A percentile compares a stretch with the other conserved stretches of the same genome.
Evolutionary conservation across 2,113 vertebrate species (phyloP).

Genomic region (Baryphthengus martii): DNA sequence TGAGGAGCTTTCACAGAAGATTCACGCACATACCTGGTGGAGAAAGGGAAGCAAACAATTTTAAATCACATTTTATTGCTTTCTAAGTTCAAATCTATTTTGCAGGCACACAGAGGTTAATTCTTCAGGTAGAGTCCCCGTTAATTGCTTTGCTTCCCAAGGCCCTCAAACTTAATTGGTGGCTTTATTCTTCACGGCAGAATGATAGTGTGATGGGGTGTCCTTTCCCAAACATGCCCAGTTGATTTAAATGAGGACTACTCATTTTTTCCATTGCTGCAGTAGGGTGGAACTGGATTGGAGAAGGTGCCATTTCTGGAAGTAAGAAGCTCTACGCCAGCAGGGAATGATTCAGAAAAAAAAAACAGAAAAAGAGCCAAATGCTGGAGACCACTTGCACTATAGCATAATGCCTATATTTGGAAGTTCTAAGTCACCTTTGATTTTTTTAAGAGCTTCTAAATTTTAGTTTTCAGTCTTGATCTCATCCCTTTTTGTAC

Average conservation of each 20-base stretch:
- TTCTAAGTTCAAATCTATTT: neutral
- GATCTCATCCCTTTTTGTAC: neutral
- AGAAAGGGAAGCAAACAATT: neutral
- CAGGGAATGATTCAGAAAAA: constrained; percentile 48
- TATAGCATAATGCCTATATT: constrained; percentile 20
- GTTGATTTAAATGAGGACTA: neutral
- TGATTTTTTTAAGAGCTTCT: constrained; percentile 15
- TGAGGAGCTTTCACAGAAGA: neutral
- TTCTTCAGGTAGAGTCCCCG: neutral
- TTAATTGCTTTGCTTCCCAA: neutral
- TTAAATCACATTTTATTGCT: neutral
- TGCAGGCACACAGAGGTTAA: neutral
- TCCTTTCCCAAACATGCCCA: neutral
- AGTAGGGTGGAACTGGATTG: neutral
- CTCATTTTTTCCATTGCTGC: neutral
- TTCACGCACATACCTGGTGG: accelerated
- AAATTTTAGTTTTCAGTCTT: neutral
- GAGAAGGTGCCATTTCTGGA: constrained; percentile 1
- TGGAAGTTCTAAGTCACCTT: constrained; percentile 41
- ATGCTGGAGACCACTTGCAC: neutral
- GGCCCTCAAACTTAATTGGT: neutral
- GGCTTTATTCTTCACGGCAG: neutral
- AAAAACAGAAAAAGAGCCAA: constrained; percentile 25
- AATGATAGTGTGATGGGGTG: neutral
- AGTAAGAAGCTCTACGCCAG: neutral